These are phyloP conservation scores for Ceraclea dissimilis DNA, from an alignment of 2,888 invertebrate genomes.

Conservation along the genomic window DNA sequence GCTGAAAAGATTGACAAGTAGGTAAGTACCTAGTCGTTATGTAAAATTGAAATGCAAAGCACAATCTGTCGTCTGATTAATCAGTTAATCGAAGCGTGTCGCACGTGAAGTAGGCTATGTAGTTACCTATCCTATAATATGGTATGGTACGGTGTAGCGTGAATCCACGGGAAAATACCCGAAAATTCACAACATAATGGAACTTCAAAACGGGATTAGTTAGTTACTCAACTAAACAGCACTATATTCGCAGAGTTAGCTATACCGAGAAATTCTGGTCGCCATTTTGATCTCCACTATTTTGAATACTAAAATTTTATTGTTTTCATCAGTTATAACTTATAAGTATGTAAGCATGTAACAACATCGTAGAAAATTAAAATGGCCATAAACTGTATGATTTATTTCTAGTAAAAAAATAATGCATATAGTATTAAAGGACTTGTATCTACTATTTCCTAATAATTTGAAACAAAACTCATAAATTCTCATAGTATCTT, in stretches of 20 bases:
- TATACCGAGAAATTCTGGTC: neutral
- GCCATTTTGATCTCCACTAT: neutral
- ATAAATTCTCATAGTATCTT: too few relatives aligned
- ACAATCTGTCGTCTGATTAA: constrained; percentile 16
- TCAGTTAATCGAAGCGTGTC: constrained; percentile 18
- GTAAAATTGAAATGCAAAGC: constrained; percentile 17
- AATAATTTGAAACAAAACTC: too few relatives aligned
- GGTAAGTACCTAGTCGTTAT: neutral
- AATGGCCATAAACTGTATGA: too few relatives aligned
- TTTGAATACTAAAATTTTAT: too few relatives aligned
- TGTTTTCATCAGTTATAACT: too few relatives aligned
- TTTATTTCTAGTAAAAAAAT: too few relatives aligned
- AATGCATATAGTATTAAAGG: too few relatives aligned
- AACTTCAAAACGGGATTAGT: neutral
- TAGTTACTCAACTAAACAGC: neutral
- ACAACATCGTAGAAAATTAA: too few relatives aligned
- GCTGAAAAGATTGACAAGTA: too few relatives aligned
- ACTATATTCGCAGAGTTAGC: neutral
- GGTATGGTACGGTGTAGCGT: neutral
- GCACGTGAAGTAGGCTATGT: constrained; percentile 11
- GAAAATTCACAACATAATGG: constrained; percentile 18
- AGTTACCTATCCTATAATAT: too few relatives aligned
- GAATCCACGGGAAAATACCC: constrained; percentile 17
- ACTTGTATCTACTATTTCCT: too few relatives aligned
- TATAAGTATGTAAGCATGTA: too few relatives aligned